Evolutionary conservation across 2,888 invertebrate genomes (phyloP), one percentile per base, ranked within the genome.

Genomic region (Lamellibrachia satsuma): DNA sequence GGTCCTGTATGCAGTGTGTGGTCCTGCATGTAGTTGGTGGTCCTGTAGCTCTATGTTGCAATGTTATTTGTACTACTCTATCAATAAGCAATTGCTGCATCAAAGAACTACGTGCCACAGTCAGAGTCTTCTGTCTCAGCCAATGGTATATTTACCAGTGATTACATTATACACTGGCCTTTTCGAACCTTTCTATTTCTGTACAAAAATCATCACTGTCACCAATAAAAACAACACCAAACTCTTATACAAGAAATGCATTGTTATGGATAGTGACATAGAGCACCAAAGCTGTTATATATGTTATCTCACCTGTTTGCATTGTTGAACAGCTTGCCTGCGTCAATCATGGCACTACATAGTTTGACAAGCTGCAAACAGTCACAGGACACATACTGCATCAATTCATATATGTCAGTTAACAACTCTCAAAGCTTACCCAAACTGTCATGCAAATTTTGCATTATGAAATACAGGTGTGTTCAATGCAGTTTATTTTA

Each of bases 301-400:
- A 75, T 75, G 22, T 55, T 9, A 55, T 55, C 97, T 97, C 97
- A 99, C 99, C 98, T 98, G 97, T 99, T 99, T 96, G 99, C 98
- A 96, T 98, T 98, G 96, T 98, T 98, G 97, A 98, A 99, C 95
- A 97, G 97, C 97, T 99, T 99, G 94, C 99, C 99, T 93, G 98
- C 97, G 95, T 99, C 99, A 94, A 99, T 98, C 98, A 99, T 99
- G 94, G 97, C 97, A 95, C 98, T 98, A 97, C 99, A 98, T 95
- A 98, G 97, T 97, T 99, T 99, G 93, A 99, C 97, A 91, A 97
- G 97, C 97, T 97, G 95, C 90, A 96, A 96, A 93, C 93, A 93
- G 93, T 92, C 93, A 60, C 9, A 92, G 60, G 55, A 9, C 55
- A 55, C 55, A 55, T 55, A 55, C 55, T 9, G 55, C 55, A 55